Base-by-base conservation (phyloP, 2,888 invertebrate species). In the Dendrolimus pini region DNA sequence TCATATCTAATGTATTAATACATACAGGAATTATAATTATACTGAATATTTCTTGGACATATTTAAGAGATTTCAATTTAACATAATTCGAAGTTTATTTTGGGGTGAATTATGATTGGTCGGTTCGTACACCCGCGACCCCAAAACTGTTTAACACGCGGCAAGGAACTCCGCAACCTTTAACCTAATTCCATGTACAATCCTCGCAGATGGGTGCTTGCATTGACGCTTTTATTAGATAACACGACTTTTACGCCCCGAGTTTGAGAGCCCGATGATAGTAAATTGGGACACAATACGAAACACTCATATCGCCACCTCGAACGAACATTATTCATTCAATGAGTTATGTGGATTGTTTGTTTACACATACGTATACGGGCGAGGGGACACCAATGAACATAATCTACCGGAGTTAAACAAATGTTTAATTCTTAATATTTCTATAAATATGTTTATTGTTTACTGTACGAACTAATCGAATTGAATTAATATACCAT, bases 181-280 rank as follows among this genome's bases (percentile, higher is more conserved):
- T 83, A 80, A 84, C 82, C 84, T 78, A 83, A 83, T 83, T 84
- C 75, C 66, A 65, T 66, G 71, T 72, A 70, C 72, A 75, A 71
- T 79, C 80, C 83, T 80, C 77, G 67, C 76, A 75, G 74, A 76
- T 78, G 75, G 75, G 65, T 65, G 70, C 77, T 73, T 76, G 75
- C 76, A 79, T 75, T 78, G 76, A 74, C 69, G 72, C 72, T 80
- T 77, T 81, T 80, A 81, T 82, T 80, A 70, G 72, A 77, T 81
- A 75, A 80, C 66, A 71, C 67, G 62, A 72, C 65, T 77, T 74
- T 73, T 55, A 60, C 61, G 59, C 65, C 58, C 64, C 60, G 61
- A 63, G 30, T 60, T 59, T 60, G 65, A 61, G 59, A 62, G 58
- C 58, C 64, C 65, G 61, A 64, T 65, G 59, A 62, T 71, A 67